These are phyloP conservation scores for Daubentonia madagascariensis DNA, from an alignment of 2,113 vertebrate genomes.

Conservation along the genomic window DNA sequence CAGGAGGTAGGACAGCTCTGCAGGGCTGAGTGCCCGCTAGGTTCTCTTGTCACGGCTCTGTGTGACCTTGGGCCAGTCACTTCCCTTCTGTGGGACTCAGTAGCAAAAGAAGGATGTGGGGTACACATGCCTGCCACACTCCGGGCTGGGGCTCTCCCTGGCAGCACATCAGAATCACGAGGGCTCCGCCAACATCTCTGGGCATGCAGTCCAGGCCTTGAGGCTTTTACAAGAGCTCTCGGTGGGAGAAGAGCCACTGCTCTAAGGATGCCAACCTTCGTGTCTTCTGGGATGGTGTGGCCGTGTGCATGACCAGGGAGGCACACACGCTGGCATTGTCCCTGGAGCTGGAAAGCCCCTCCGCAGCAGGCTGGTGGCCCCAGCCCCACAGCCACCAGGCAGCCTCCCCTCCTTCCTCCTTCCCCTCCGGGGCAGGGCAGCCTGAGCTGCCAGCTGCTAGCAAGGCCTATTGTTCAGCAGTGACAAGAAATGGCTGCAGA, in stretches of 20 bases:
- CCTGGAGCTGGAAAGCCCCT: conserved; percentile 13
- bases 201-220: not conserved
- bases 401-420: not conserved
- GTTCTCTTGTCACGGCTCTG: not conserved
- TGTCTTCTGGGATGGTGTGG: not conserved
- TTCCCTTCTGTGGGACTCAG: not conserved
- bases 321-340: not conserved
- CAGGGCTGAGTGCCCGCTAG: not conserved
- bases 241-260: not conserved
- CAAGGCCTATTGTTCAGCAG: conserved; percentile 67
- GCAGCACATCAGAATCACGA: not conserved
- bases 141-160: not conserved
- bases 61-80: not conserved
- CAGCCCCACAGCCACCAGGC: not conserved
- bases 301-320: not conserved
- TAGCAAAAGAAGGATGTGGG: not conserved
- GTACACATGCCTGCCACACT: rapidly evolving
- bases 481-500: conserved; percentile 67
- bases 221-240: not conserved
- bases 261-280: not conserved
- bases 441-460: conserved; percentile 72
- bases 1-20: not conserved
- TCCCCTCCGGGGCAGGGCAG: not conserved
- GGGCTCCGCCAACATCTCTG: not conserved
- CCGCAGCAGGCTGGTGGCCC: not conserved